Base-by-base conservation (phyloP, 2,888 invertebrate species). In the Andrena flavipes region DNA sequence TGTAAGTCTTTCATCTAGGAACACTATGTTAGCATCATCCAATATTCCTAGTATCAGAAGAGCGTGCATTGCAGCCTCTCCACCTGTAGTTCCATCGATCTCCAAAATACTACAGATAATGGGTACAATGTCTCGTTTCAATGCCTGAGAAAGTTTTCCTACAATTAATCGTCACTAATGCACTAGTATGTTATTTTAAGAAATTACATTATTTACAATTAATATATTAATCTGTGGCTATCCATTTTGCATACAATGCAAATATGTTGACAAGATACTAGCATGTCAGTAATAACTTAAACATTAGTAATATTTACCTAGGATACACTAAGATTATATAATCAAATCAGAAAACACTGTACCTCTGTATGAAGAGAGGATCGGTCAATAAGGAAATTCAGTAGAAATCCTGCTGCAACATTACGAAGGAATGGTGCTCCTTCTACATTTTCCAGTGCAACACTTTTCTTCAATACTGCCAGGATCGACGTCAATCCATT, bases 331-430 rank as follows among this genome's bases (percentile, higher is more conserved):
- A 26, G 26, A 33, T 1, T 16, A 35, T 29, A 26, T n/a, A 29
- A 30, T 51, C 26, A 26, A 5, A 60, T 68, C 0, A 16, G 29
- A 42, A 51, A 30, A 73, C 59, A 4, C 49, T 48, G 68, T 71
- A 94, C 94, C 91, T 93, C 94, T 87, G 96, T 95, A 72, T 96
- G 96, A 84, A 96, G 94, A 68, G 95, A 95, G 80, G 96, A 96
- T 87, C 97, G 97, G 20, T 97, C 97, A 84, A 97, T 96, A 65
- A 97, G 95, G 91, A 97, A 96, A 94, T 98, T 98, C 67, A 98
- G 95, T 63, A 98, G 94, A 76, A 97, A 96, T 84, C 98, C 98
- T 89, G 96, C 96, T 4, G 95, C 95, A 92, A 96, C 96, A 93
- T 95, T 95, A 89, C 96, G 93, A 94, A 96, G 94, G 94, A 95